Evolutionary conservation across 1,140 invertebrate species (phyloP).

Genomic region (Drosophila pandora): DNA sequence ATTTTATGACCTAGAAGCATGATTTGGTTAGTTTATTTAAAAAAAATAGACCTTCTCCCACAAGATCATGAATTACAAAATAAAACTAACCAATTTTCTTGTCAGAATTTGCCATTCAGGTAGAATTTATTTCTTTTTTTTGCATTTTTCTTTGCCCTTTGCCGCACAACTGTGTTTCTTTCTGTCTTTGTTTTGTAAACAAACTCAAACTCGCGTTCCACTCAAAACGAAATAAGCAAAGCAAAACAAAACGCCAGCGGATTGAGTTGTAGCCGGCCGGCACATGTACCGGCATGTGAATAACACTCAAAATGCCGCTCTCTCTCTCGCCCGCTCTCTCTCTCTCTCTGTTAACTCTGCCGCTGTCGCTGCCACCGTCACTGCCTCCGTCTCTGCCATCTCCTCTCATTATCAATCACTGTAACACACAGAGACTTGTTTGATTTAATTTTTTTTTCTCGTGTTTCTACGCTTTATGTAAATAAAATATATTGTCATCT

Average conservation of each 20-base stretch:
- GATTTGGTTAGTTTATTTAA: too few relatives aligned
- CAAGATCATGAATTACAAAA: too few relatives aligned
- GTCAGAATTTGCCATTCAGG: too few relatives aligned
- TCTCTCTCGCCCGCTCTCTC: not conserved
- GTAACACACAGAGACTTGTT: not conserved
- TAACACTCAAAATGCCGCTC: not conserved
- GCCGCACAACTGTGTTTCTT: not conserved
- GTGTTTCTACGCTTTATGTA: not conserved
- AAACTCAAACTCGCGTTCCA: conserved; percentile 13
- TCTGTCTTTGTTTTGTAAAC: conserved; percentile 21
- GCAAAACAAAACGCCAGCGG: conserved; percentile 15
- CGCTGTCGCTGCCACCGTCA: not conserved
- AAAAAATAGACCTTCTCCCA: too few relatives aligned
- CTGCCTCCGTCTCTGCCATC: not conserved
- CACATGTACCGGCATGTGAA: conserved; percentile 12
- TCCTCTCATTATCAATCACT: not conserved
- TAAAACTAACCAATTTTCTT: too few relatives aligned
- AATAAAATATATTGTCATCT: not conserved
- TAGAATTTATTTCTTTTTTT: too few relatives aligned
- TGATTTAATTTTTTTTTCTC: too few relatives aligned
- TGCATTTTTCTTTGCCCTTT: too few relatives aligned
- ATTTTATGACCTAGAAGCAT: too few relatives aligned
- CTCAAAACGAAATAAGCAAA: conserved; percentile 19
- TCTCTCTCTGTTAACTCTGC: not conserved
- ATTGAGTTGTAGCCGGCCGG: not conserved